Conservation (phyloP, 2,888 invertebrate species). For the Nematopogon swammerdamellus region DNA sequence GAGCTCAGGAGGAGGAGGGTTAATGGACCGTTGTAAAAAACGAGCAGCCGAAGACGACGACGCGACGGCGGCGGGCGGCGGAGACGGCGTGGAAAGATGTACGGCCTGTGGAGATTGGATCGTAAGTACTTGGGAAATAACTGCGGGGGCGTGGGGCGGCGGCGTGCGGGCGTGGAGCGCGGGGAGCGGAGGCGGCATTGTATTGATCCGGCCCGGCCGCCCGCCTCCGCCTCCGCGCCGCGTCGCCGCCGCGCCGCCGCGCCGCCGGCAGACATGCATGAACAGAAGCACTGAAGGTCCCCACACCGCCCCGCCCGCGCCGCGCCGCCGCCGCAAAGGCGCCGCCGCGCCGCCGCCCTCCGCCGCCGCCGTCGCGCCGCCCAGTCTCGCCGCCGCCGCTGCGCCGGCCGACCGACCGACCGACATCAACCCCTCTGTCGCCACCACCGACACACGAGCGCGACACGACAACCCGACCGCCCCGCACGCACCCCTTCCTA, state of each 20-base stretch:
- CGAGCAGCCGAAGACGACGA: conserved; percentile 25
- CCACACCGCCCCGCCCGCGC: conserved; percentile 29
- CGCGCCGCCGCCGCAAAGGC: conserved; percentile 13
- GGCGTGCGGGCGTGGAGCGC: conserved; percentile 17
- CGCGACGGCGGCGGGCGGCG: too few relatives aligned
- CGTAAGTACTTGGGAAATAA: not conserved
- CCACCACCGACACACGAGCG: too few relatives aligned
- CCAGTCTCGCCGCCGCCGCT: too few relatives aligned
- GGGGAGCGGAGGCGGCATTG: conserved; percentile 14
- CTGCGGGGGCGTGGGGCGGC: conserved; percentile 12
- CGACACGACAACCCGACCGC: too few relatives aligned
- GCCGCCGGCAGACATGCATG: conserved; percentile 9
- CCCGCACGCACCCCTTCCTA: too few relatives aligned
- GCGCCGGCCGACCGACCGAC: too few relatives aligned
- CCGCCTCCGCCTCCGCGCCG: too few relatives aligned
- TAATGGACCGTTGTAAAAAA: conserved; percentile 49
- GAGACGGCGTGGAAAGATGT: conserved; percentile 33
- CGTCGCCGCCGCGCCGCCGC: conserved; percentile 1
- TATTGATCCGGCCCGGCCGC: conserved; percentile 40
- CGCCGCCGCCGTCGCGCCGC: too few relatives aligned
- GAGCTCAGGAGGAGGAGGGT: conserved; percentile 43
- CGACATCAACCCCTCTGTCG: too few relatives aligned
- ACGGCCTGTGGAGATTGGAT: conserved; percentile 45
- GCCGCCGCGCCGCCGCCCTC: conserved; percentile 21
- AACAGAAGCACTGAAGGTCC: not conserved